phyloP scores from a whole-genome alignment of 2,797 vertebrate species.

The Sebastes steindachneri region DNA sequence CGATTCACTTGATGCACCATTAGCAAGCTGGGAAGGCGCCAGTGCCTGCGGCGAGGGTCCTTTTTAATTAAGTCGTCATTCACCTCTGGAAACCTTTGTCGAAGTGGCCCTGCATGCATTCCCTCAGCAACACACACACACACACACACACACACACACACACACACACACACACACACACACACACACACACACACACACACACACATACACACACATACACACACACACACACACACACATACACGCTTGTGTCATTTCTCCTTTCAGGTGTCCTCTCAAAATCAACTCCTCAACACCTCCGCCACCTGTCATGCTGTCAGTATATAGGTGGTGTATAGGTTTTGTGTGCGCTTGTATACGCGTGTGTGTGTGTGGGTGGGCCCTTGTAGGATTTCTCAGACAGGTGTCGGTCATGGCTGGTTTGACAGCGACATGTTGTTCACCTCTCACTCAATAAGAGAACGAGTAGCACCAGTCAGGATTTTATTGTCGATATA shows the following conservation, averaged over 20 bases:
- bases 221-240: too few relatives aligned
- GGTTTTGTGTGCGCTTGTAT: background rate
- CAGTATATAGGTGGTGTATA: background rate
- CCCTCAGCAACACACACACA: slow-evolving; percentile 1
- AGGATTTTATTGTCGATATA: slow-evolving; percentile 11
- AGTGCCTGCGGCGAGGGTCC: slow-evolving; percentile 25
- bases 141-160: background rate
- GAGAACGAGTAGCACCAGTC: slow-evolving; percentile 27
- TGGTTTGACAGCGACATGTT: slow-evolving; percentile 43
- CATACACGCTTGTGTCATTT: slow-evolving; percentile 5
- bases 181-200: slow-evolving; percentile 3
- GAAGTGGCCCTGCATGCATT: slow-evolving; percentile 28
- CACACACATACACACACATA: too few relatives aligned
- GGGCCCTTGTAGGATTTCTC: background rate
- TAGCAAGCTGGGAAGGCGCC: slow-evolving; percentile 47
- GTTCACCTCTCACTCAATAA: slow-evolving; percentile 21
- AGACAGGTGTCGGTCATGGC: slow-evolving; percentile 36
- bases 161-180: background rate
- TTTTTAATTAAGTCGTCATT: slow-evolving; percentile 68
- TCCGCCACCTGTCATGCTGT: slow-evolving; percentile 16
- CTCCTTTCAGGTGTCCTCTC: slow-evolving; percentile 11
- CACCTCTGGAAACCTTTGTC: slow-evolving; percentile 57
- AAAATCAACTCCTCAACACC: background rate
- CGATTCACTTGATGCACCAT: slow-evolving; percentile 28
- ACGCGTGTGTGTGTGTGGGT: too few relatives aligned